Conservation (phyloP, 2,888 invertebrate genomes). For the Meghimatium bilineatum region DNA sequence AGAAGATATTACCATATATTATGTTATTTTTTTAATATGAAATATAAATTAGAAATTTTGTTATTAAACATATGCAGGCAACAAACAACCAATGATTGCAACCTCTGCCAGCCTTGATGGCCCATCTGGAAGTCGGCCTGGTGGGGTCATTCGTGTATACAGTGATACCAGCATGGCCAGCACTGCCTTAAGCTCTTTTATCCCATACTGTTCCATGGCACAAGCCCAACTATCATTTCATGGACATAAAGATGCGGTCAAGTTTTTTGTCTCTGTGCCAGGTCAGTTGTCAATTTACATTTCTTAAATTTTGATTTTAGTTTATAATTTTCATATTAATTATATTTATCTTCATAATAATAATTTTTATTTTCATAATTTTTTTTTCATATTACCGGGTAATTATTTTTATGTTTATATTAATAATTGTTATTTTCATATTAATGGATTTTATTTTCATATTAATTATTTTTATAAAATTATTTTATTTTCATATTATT, state of each 20-base stretch:
- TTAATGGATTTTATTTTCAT: too few species aligned
- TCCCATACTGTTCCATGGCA: constrained; percentile 95
- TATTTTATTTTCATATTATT: too few species aligned
- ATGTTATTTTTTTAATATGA: too few species aligned
- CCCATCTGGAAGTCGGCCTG: constrained; percentile 74
- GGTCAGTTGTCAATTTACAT: constrained; percentile 78
- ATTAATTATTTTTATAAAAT: too few species aligned
- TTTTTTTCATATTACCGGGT: too few species aligned
- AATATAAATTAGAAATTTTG: too few species aligned
- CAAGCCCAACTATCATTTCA: constrained; percentile 99
- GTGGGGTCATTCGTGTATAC: constrained; percentile 82
- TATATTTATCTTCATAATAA: too few species aligned
- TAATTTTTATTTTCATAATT: too few species aligned
- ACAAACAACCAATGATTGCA: constrained; percentile 70
- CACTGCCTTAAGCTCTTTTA: constrained; percentile 75
- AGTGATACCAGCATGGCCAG: constrained; percentile 80
- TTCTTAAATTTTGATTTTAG: not conserved
- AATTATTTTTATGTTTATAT: too few species aligned
- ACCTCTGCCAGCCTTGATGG: constrained; percentile 80
- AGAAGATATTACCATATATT: too few species aligned
- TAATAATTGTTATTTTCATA: too few species aligned
- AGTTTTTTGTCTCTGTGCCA: constrained; percentile 98
- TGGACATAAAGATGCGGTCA: constrained; percentile 98
- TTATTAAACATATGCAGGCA: constrained; percentile 62
- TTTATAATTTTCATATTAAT: not conserved